Base-by-base conservation (phyloP, 2,113 vertebrate species). In the Gavialis gangeticus region DNA sequence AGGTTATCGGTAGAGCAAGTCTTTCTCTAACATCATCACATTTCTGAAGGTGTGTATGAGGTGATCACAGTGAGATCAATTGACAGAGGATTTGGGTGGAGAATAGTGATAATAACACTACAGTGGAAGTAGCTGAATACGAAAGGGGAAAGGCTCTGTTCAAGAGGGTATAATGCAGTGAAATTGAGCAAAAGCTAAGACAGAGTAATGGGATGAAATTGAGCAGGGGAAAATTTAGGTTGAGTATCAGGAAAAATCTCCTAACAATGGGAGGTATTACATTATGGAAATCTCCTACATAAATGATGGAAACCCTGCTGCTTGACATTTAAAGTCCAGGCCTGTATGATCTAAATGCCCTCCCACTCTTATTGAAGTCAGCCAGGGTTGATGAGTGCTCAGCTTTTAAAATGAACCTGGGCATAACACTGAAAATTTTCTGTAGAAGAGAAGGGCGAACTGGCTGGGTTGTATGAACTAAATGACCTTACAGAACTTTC, bases 91-190 rank as follows among this genome's bases (percentile, higher is more conserved):
- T 30, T 12, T 25, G 78, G 56, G 8, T n/a, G 14, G 78, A 28
- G 27, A 60, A 46, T 19, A 19, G 56, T 0, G 9, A 62, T 76
- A 67, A n/a, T 46, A 12, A 71, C 12, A 22, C 2, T 46, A n/a
- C 27, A n/a, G 30, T 55, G 46, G 30, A 55, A 30, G n/a, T 17
- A 57, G 27, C 4, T 28, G 62, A 85, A 82, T 21, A 67, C 77
- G 0, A 1, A 54, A 34, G 8, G 69, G 34, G 69, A 46, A 13
- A 73, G 62, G 9, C 13, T 24, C 5, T 0, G 0, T 54, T 58
- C n/a, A 34, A 46, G 69, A 82, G 30, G 16, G 24, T 56, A 19
- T n/a, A 69, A 55, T 1, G 3, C 0, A 0, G 18, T 15, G 28
- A 67, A 67, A 67, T 18, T 67, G 64, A 67, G n/a, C 64, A 88